phyloP scores from a whole-genome alignment of 1,140 invertebrate species.

The Colletes gigas region DNA sequence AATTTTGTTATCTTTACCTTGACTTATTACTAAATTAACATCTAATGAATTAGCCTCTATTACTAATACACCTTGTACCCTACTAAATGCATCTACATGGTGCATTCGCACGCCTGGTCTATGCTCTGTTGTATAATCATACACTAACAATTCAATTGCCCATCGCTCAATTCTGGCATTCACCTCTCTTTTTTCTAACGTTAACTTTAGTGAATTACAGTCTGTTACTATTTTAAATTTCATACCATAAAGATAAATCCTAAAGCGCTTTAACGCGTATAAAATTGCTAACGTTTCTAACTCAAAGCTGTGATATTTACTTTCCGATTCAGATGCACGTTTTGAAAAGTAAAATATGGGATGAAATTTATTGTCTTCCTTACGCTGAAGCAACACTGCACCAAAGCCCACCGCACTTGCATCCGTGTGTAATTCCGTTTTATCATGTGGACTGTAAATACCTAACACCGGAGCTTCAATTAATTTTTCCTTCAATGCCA shows the following conservation, averaged over 20 bases:
- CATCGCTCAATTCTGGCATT: not conserved
- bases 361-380: not conserved
- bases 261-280: not conserved
- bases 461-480: not conserved
- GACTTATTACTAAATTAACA: not conserved
- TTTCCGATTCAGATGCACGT: not conserved
- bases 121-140: not conserved
- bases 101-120: not conserved
- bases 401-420: not conserved
- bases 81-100: not conserved
- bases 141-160: not conserved
- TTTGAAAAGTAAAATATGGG: slow-evolving; percentile 5
- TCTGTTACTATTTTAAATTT: slow-evolving; percentile 16
- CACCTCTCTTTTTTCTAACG: not conserved
- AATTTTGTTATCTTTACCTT: not conserved
- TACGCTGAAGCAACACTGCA: not conserved
- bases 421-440: not conserved
- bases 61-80: not conserved
- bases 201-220: not conserved
- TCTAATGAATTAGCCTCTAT: not conserved
- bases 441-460: not conserved
- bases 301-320: slow-evolving; percentile 4
- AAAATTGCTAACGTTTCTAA: not conserved
- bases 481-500: not conserved
- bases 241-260: not conserved